Evolutionary conservation across 2,888 invertebrate genomes (phyloP).

Genomic region (Polymixis lichenea): DNA sequence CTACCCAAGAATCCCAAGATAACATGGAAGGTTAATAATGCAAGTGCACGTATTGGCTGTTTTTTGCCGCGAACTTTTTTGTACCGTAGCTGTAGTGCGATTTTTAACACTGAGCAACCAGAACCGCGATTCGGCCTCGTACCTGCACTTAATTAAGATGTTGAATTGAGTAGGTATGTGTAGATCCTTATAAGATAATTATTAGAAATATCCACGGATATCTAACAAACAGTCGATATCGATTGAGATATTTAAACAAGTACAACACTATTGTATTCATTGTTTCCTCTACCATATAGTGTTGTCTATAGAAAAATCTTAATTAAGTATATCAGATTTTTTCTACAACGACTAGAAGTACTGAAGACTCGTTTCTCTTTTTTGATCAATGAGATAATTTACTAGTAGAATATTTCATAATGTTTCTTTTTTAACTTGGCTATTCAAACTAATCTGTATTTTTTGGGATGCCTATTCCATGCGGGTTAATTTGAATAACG

Average conservation of each 20-base stretch:
- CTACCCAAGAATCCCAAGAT: not conserved
- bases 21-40: not conserved
- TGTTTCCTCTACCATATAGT: not conserved
- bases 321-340: too few relatives aligned
- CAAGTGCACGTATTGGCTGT: not conserved
- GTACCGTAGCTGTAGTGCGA: not conserved
- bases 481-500: not conserved
- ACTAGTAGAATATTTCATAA: not conserved
- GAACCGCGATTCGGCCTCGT: not conserved
- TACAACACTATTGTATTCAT: not conserved
- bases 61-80: not conserved
- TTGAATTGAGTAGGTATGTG: not conserved
- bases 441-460: not conserved
- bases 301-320: not conserved
- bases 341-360: too few relatives aligned
- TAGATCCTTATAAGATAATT: not conserved
- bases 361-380: not conserved
- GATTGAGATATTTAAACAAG: not conserved
- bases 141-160: not conserved
- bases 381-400: not conserved
- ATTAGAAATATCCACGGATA: not conserved
- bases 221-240: not conserved
- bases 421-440: not conserved
- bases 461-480: not conserved
- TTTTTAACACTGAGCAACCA: not conserved